A percentile compares a stretch with the other conserved stretches of the same genome.
Conservation (phyloP, 2,888 invertebrate species). For the Eurytoma californica region DNA sequence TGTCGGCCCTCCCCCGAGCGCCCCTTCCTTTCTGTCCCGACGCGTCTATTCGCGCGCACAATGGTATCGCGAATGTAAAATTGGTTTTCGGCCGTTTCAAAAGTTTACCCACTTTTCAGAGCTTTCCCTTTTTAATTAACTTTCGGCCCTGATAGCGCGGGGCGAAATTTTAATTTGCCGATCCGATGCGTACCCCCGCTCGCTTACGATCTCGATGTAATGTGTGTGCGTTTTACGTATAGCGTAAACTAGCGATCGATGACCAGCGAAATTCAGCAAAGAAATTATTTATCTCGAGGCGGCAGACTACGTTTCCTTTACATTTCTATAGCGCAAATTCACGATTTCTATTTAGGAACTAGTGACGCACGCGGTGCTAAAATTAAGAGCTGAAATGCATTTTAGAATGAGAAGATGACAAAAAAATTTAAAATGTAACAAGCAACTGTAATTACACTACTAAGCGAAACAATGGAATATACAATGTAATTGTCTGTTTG, state of each 20-base stretch:
- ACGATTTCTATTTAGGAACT: constrained; percentile 47
- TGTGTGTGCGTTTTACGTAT: constrained; percentile 22
- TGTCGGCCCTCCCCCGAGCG: too few relatives aligned
- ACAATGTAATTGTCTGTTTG: constrained; percentile 66
- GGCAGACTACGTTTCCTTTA: constrained; percentile 15
- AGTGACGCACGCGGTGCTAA: constrained; percentile 53
- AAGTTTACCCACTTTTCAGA: background rate
- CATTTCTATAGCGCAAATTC: constrained; percentile 42
- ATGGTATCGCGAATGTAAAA: background rate
- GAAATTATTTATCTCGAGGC: constrained; percentile 28
- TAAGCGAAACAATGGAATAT: constrained; percentile 51
- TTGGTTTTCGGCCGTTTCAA: background rate
- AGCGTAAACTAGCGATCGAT: constrained; percentile 2
- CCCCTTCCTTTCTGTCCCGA: background rate
- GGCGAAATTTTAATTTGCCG: too few relatives aligned
- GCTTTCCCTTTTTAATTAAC: background rate
- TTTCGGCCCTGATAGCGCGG: too few relatives aligned
- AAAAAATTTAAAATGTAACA: constrained; percentile 61
- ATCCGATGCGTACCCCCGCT: too few relatives aligned
- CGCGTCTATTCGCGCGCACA: constrained; percentile 3
- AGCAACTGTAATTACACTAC: constrained; percentile 61
- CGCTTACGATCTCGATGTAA: background rate
- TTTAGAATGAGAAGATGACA: constrained; percentile 49
- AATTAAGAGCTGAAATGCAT: constrained; percentile 51
- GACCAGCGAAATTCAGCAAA: background rate